Evolutionary conservation across 2,888 invertebrate genomes (phyloP), one percentile per base, ranked within the genome.

Genomic region (Mythimna pallens): DNA sequence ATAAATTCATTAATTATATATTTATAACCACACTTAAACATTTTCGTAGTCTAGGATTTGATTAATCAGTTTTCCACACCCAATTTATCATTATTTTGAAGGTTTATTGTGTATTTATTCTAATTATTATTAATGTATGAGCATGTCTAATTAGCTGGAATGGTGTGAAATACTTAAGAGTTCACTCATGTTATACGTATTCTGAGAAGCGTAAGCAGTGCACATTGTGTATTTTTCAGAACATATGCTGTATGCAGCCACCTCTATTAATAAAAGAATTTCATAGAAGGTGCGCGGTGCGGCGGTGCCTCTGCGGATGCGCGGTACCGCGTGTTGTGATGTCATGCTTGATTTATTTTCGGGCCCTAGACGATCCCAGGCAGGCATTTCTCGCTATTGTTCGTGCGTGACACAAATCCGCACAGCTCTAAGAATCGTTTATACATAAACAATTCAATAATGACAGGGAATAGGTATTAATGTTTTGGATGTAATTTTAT

Each of bases 301-400:
- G 65, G 70, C 62, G 72, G 70, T 73, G 62, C 79, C 70, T 82
- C 73, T 70, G 78, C 70, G 76, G 82, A 69, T 70, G 80, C 72
- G 47, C 71, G 82, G 70, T 70, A 78, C 72, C 67, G 67, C 65
- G 73, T 65, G 65, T 54, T 81, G 76, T 87, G 87, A 86, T 80
- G 84, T 89, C 87, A 88, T 82, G 71, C 58, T 81, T 79, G 69
- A 84, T 86, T 86, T 88, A 87, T 87, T 89, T 85, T 82, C 76
- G 78, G 76, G 75, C 68, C 76, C 77, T 76, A 73, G 76, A 78
- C 69, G 75, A 68, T 67, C 67, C 54, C 70, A 72, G 66, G 36
- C 61, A 68, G 54, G 62, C 70, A 84, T 83, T 89, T 88, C 81
- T 80, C 67, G 78, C 73, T 85, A 86, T 63, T 86, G 70, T 79